Conservation (phyloP, 2,113 vertebrate genomes). For the Raphicerus campestris region DNA sequence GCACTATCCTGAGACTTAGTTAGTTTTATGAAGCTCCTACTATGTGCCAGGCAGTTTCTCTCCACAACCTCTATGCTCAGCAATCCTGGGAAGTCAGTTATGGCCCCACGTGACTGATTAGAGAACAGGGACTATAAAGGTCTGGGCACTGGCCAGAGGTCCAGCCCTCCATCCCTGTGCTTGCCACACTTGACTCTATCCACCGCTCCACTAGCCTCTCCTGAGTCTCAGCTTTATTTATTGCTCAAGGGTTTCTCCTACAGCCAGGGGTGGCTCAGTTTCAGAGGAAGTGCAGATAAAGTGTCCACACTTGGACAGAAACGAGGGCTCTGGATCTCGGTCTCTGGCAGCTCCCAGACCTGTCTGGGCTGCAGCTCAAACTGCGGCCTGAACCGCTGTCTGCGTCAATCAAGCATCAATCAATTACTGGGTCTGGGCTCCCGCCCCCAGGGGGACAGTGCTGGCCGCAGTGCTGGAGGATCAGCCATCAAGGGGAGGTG, state of each 20-base stretch:
- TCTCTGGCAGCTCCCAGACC: constrained; percentile 30
- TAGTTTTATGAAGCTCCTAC: neutral
- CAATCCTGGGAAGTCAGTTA: neutral
- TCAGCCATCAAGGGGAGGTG: neutral
- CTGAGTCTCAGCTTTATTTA: neutral
- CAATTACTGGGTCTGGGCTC: constrained; percentile 28
- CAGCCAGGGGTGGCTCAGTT: neutral
- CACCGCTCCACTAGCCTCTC: fast-evolving
- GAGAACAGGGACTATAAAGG: neutral
- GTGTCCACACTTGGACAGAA: neutral
- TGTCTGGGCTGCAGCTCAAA: constrained; percentile 21
- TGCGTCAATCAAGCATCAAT: constrained; percentile 42
- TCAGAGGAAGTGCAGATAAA: constrained; percentile 10
- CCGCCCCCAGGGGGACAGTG: neutral
- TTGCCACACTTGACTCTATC: neutral
- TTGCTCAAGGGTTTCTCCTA: neutral
- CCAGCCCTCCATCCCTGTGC: fast-evolving
- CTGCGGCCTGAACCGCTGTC: neutral
- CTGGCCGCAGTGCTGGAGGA: neutral
- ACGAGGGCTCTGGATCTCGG: neutral
- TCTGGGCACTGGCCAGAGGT: no score
- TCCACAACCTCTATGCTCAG: neutral
- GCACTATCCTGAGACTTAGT: neutral
- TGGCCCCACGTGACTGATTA: neutral
- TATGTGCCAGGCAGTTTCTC: neutral